phyloP scores from a whole-genome alignment of 2,113 vertebrate species.

The Balaeniceps rex region DNA sequence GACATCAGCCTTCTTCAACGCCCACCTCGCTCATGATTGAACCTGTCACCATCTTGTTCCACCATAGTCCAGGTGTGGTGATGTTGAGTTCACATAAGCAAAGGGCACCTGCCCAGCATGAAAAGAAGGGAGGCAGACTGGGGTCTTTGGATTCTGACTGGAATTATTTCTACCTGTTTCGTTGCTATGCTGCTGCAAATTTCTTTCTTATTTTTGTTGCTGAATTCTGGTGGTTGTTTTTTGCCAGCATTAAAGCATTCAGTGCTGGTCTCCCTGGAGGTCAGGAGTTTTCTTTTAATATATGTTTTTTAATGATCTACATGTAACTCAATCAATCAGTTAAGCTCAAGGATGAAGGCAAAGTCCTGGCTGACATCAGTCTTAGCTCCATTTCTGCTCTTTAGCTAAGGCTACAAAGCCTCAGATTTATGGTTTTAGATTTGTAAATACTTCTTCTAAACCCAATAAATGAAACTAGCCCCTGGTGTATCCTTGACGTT shows the following conservation, averaged over 20 bases:
- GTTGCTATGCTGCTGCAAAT: background rate
- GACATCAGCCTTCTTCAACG: background rate
- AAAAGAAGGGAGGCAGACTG: background rate
- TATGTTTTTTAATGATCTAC: background rate
- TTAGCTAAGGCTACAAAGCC: slow-evolving; percentile 18
- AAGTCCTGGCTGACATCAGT: background rate
- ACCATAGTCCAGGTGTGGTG: background rate
- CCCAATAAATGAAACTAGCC: slow-evolving; percentile 18
- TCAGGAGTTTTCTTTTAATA: background rate
- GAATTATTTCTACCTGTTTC: background rate
- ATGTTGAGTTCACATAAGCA: background rate
- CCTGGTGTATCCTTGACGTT: background rate
- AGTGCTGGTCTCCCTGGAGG: background rate
- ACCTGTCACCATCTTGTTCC: background rate
- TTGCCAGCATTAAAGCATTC: background rate
- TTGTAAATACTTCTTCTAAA: slow-evolving; percentile 46
- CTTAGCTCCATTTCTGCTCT: background rate
- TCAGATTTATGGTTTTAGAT: background rate
- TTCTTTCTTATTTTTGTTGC: background rate
- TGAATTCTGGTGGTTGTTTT: background rate
- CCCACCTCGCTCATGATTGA: background rate
- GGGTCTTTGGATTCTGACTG: background rate
- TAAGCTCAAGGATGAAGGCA: slow-evolving; percentile 5
- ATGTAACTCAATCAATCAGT: background rate
- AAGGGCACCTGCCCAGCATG: background rate